Evolutionary conservation across 2,113 vertebrate genomes (phyloP), one percentile per base, ranked within the genome.

Genomic region (Malurus cyaneus): DNA sequence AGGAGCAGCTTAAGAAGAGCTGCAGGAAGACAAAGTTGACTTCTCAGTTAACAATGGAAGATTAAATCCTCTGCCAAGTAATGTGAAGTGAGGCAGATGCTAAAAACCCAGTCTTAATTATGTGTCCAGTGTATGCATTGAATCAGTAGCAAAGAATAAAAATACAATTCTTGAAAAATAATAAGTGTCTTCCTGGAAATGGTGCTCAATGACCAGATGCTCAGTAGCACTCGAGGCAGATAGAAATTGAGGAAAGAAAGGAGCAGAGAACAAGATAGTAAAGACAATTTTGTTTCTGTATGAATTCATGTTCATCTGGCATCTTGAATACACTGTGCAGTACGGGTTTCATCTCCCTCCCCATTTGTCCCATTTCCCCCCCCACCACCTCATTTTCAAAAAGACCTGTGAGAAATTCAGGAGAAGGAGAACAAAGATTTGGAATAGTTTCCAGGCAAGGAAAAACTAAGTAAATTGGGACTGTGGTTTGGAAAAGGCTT

Each of bases 381-480:
- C 18, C 24, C 15, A 39, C 20, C 9, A 13, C 18, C 6, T 74
- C 25, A 20, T 72, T 95, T 87, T 39, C 69, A 41, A 80, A 69
- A 72, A 47, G 31, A 85, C 9, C 4, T 29, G 36, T 21, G 61
- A 23, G n/a, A 82, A 8, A 44, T 80, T 92, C 59, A 77, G 70
- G 70, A 77, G 54, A n/a, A 88, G 32, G 29, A 6, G 74, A 94
- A 21, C 36, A 61, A 93, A 86, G 54, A 69, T 53, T 62, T 69
- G 62, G 34, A 88, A 67, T 83, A 25, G 23, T 92, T 93, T 86
- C 53, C 23, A 31, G 73, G 54, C 54, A 72, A 82, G 65, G 41
- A 93, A 65, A 61, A 79, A 26, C 85, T 56, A 82, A 61, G 29
- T 76, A 95, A 95, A 82, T 93, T 85, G 80, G 24, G 18, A 53